Conservation (phyloP, 1,140 invertebrate genomes). For the Drosophila ambigua region DNA sequence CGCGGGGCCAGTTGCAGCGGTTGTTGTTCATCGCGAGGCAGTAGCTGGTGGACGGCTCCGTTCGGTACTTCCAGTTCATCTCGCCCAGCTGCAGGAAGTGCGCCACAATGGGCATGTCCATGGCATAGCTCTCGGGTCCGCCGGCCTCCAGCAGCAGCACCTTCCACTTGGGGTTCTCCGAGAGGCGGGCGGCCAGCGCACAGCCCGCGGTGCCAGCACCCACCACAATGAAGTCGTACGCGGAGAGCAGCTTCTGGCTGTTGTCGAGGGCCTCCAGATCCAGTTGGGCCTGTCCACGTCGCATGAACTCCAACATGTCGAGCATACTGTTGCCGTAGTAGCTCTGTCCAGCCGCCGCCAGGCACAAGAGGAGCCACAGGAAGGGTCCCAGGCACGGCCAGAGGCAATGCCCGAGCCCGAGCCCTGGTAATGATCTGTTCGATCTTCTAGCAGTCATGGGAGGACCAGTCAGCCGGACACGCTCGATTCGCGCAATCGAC, state of each 20-base stretch:
- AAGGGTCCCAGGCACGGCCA: neutral
- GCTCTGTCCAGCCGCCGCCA: slow-evolving; percentile 10
- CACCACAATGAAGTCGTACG: slow-evolving; percentile 88
- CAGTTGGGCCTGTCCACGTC: slow-evolving; percentile 55
- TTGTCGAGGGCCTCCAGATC: slow-evolving; percentile 76
- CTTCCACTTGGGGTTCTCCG: slow-evolving; percentile 86
- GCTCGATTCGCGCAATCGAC: slow-evolving; percentile 33
- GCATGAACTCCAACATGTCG: slow-evolving; percentile 45
- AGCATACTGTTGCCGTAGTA: slow-evolving; percentile 35
- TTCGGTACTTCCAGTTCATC: slow-evolving; percentile 89
- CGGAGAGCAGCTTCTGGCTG: slow-evolving; percentile 61
- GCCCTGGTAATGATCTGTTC: no score
- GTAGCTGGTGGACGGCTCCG: slow-evolving; percentile 85
- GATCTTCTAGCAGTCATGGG: slow-evolving; percentile 8
- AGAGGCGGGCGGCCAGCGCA: slow-evolving; percentile 87
- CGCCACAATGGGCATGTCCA: slow-evolving; percentile 88
- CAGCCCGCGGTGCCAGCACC: slow-evolving; percentile 91
- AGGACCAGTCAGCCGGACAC: slow-evolving; percentile 23
- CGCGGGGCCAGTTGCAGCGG: slow-evolving; percentile 89
- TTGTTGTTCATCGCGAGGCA: slow-evolving; percentile 84
- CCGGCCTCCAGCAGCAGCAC: slow-evolving; percentile 90
- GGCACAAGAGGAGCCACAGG: neutral
- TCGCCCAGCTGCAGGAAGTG: slow-evolving; percentile 86
- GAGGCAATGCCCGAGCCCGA: no score
- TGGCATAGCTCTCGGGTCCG: slow-evolving; percentile 85